Base-by-base conservation (phyloP, 2,797 vertebrate genomes). In the Myripristis murdjan region DNA sequence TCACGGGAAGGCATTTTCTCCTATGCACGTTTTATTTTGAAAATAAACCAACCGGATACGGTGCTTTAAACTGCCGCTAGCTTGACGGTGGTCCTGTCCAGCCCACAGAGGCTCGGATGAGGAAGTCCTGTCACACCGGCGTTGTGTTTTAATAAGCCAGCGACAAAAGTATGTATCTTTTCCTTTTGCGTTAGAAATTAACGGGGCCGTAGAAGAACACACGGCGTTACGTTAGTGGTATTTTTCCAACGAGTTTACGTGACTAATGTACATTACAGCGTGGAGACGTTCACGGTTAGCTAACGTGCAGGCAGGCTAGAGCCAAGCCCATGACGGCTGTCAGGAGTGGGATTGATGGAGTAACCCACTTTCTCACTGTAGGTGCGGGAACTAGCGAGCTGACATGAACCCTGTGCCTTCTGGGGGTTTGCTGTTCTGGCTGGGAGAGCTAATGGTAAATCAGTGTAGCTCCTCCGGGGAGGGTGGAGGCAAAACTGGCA, bases 91-190 rank as follows among this genome's bases (percentile, higher is more conserved):
- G 61, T 81, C 74, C 79, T 60, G 75, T 82, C 76, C 76, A 77
- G 61, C 79, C 81, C 70, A 41, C 73, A 24, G 62, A 85, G 67
- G 79, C 77, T 87, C 65, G 63, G 82, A 90, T 69, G 75, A 90
- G 92, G 92, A 93, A 93, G 90, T 90, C 0, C 33, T 3, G 46
- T 15, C 43, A 28, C 58, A 69, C 39, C 28, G 26, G 43, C 28
- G 47, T 56, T 52, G 15, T 23, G 20, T 63, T 37, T 62, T 33
- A 66, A n/a, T 35, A 37, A 70, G 75, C 72, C 66, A 23, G 60
- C 52, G 14, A 1, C 11, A 52, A 44, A 79, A 86, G 85, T 85
- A 81, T 61, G 86, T 89, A 68, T 51, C 0, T 31, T 70, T 69
- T 39, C 0, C 15, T 41, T 69, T 26, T 6, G 2, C 0, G 0